phyloP scores from a whole-genome alignment of 1,140 invertebrate genomes.

The Phenacoccus solenopsis region DNA sequence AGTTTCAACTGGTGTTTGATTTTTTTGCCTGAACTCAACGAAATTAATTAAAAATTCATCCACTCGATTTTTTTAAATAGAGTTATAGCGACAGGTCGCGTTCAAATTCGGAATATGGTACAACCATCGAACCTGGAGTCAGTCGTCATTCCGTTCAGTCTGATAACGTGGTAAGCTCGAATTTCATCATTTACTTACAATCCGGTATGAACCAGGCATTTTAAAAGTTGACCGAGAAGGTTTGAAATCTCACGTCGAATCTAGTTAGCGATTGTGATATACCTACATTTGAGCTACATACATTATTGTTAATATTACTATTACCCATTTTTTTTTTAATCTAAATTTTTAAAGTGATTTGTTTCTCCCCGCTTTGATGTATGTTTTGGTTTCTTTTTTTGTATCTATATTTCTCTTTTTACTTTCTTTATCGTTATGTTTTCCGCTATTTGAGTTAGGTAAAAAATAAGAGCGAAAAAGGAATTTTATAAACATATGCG shows the following conservation, averaged over 20 bases:
- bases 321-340: slow-evolving; percentile 6
- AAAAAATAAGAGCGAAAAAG: too few relatives aligned
- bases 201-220: too few relatives aligned
- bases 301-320: neutral
- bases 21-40: too few relatives aligned
- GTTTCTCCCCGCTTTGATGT: neutral
- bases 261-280: slow-evolving; percentile 12
- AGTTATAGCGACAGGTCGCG: neutral
- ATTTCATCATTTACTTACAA: too few relatives aligned
- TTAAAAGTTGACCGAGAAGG: too few relatives aligned
- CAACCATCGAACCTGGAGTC: neutral
- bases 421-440: too few relatives aligned
- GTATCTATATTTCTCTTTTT: neutral
- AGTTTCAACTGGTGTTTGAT: slow-evolving; percentile 27
- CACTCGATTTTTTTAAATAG: neutral
- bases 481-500: too few relatives aligned
- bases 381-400: neutral
- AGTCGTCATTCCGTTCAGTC: neutral
- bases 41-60: too few relatives aligned
- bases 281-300: too few relatives aligned
- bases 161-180: neutral
- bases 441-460: too few relatives aligned
- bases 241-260: neutral
- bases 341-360: neutral
- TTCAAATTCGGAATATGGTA: slow-evolving; percentile 5